Evolutionary conservation across 1,140 invertebrate species (phyloP), one percentile per base, ranked within the genome.

Genomic region (Onthophagus taurus): DNA sequence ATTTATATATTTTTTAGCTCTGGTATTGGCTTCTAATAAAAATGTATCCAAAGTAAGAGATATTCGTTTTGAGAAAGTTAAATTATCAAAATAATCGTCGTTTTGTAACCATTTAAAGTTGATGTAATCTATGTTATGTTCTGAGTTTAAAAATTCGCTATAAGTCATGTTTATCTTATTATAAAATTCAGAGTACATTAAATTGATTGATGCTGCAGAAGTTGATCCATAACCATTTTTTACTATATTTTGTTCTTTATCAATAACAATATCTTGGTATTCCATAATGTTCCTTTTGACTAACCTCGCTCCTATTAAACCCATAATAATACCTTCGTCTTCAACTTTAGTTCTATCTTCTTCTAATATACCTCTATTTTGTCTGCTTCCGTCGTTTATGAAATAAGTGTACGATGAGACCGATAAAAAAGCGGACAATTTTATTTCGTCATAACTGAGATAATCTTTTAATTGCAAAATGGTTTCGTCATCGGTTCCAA

Each of bases 211-310:
- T 2, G 62, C 58, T 2, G 61, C 59, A 0, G 64, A 58, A 20
- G 59, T 55, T 0, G 61, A 60, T 17, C 68, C 69, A 35, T 52
- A 58, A 2, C 68, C 68, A 21, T 69, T 64, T 9, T 62, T 60
- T 3, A 58, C 36, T 7, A 49, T 59, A 37, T 69, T 71, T 55
- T 70, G 68, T 31, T 64, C 51, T 21, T 62, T 54, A 0, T 61
- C 65, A 31, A 69, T 61, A 0, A 72, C 42, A 17, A 70, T 62
- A 16, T 71, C 68, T 47, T 71, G 66, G 44, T 64, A 70, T 12
- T 70, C 68, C 70, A 71, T 72, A 2, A 65, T 56, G 3, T 52
- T 43, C 5, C 51, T 48, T 7, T 69, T 62, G 48, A 68, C 56
- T 37, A 71, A 63, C 23, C 70, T 57, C 1, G 69, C 57, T 1